Conservation (phyloP, 2,113 vertebrate genomes). For the Ivindomyrus marchei region DNA sequence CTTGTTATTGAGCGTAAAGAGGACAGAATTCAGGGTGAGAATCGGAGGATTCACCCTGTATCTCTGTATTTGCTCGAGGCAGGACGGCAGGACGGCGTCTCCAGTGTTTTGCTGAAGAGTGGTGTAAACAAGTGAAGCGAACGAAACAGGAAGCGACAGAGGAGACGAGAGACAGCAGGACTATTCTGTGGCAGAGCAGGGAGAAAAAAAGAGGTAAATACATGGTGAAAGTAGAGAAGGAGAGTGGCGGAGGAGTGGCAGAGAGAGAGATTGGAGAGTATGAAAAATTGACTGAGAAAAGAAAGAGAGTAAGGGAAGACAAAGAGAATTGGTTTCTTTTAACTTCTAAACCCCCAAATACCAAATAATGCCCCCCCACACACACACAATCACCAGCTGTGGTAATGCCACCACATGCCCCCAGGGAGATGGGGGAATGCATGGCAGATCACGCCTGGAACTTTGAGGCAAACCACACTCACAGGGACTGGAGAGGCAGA, state of each 20-base stretch:
- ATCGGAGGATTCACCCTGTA: not conserved
- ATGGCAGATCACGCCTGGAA: not conserved
- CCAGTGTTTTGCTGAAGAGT: not conserved
- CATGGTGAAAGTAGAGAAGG: not conserved
- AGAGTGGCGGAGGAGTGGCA: not conserved
- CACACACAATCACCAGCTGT: not conserved
- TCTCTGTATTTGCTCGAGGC: not conserved
- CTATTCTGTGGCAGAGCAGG: not conserved
- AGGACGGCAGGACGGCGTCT: not conserved
- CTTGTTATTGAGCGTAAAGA: not conserved
- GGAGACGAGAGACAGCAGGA: slow-evolving; percentile 25
- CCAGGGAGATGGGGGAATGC: not conserved
- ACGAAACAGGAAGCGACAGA: not conserved
- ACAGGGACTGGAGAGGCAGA: not conserved
- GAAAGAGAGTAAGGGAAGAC: not conserved
- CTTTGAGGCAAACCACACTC: not conserved
- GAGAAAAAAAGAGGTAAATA: too few relatives aligned
- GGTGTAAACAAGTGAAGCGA: not conserved
- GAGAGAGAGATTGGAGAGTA: not conserved
- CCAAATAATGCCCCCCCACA: not conserved
- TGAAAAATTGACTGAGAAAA: not conserved
- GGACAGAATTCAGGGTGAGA: not conserved
- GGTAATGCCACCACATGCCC: not conserved
- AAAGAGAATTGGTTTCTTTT: not conserved
- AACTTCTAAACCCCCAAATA: not conserved